Conservation (phyloP, 1,140 invertebrate genomes). For the Papilio machaon region DNA sequence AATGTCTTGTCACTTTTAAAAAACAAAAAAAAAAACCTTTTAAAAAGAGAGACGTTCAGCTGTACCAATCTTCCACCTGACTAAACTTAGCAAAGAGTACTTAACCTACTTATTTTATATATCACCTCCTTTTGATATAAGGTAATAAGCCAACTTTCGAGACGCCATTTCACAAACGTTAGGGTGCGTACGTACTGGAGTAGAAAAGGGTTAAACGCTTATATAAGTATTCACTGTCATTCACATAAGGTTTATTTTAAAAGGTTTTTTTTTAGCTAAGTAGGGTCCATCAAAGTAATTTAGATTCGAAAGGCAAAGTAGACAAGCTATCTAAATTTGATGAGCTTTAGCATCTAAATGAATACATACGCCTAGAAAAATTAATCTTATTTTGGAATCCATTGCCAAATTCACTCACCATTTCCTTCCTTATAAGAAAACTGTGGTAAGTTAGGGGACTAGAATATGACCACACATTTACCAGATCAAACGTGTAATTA, state of each 20-base stretch:
- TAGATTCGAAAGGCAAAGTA: background rate
- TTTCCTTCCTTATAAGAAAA: no score
- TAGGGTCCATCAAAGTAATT: background rate
- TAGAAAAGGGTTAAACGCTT: conserved; percentile 5
- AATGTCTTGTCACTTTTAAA: background rate
- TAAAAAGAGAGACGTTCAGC: background rate
- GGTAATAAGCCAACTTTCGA: background rate
- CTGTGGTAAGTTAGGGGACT: no score
- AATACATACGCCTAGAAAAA: no score
- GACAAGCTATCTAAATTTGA: background rate
- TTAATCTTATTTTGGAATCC: no score
- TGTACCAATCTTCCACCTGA: conserved; percentile 18
- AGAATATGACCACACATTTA: no score
- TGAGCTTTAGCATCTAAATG: no score
- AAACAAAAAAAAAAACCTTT: background rate
- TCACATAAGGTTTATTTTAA: background rate
- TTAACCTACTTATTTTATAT: conserved; percentile 25
- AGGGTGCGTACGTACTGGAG: background rate
- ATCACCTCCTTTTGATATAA: conserved; percentile 21
- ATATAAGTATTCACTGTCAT: background rate
- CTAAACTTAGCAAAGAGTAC: background rate
- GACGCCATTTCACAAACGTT: background rate
- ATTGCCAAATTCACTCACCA: no score
- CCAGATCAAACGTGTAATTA: no score
- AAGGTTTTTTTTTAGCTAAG: background rate